Conservation (phyloP, 2,113 vertebrate species). For the Eolophus roseicapilla region DNA sequence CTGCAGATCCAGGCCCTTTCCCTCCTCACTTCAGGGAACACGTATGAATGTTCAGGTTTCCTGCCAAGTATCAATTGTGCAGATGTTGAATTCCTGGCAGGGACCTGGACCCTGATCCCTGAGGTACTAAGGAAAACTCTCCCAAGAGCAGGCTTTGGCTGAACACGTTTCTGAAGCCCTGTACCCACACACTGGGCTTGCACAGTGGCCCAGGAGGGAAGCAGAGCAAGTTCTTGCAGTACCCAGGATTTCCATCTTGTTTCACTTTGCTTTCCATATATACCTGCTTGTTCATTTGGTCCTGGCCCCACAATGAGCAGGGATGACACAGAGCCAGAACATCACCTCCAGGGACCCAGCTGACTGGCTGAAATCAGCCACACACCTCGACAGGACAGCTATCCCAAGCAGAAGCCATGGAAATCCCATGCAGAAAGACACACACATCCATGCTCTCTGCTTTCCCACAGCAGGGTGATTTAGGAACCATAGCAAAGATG, state of each 20-base stretch:
- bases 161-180: neutral
- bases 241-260: neutral
- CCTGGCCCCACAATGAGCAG: neutral
- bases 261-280: neutral
- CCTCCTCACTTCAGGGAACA: neutral
- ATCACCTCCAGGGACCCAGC: neutral
- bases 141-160: neutral
- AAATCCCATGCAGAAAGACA: fast-evolving
- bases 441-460: fast-evolving
- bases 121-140: neutral
- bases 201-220: neutral
- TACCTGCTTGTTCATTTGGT: neutral
- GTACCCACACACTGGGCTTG: neutral
- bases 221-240: neutral
- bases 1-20: neutral
- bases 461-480: fast-evolving
- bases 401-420: fast-evolving
- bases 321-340: neutral
- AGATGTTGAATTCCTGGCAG: slow-evolving; percentile 47
- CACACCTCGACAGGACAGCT: fast-evolving
- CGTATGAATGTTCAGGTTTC: neutral
- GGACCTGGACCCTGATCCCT: neutral
- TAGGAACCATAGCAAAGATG: fast-evolving
- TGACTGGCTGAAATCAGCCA: neutral
- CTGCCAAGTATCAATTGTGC: slow-evolving; percentile 19